Percentiles rank a stretch among this genome's conserved stretches.
Evolutionary conservation across 2,113 vertebrate genomes (phyloP).

Genomic region (Mastomys coucha): DNA sequence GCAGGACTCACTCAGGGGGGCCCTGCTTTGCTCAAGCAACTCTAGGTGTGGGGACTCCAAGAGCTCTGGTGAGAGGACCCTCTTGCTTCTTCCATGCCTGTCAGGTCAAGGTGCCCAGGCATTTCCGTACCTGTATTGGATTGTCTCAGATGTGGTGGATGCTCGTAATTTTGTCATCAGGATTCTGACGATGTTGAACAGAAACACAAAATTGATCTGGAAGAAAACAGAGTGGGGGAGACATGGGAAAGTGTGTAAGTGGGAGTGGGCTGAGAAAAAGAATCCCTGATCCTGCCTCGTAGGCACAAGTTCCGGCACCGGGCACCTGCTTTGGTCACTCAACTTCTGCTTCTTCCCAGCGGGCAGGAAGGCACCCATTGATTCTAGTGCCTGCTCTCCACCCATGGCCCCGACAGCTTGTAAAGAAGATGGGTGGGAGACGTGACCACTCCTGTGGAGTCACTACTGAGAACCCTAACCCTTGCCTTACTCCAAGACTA

Average conservation of each 20-base stretch:
- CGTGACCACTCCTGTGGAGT: not conserved
- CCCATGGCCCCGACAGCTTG: not conserved
- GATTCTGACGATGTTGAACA: conserved; percentile 99
- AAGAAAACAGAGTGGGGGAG: not conserved
- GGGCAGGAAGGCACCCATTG: not conserved
- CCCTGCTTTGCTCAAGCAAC: not conserved
- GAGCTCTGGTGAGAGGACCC: not conserved
- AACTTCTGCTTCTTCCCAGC: not conserved
- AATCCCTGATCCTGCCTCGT: not conserved
- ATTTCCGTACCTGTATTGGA: conserved; percentile 95
- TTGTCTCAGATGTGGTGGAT: conserved; percentile 97
- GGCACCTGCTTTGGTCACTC: not conserved
- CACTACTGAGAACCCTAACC: not conserved
- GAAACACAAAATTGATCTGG: conserved; percentile 99
- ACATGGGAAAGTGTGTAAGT: not conserved
- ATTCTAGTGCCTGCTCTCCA: not conserved
- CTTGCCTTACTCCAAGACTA: fast-evolving
- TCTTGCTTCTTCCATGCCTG: fast-evolving
- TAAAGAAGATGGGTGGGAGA: not conserved
- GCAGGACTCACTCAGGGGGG: not conserved
- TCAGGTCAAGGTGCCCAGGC: not conserved
- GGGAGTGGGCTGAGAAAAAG: not conserved
- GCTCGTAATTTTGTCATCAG: conserved; percentile 98
- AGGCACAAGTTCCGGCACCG: fast-evolving
- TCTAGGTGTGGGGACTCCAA: not conserved